Conservation (phyloP, 2,113 vertebrate species). For the Corydoras maculifer region DNA sequence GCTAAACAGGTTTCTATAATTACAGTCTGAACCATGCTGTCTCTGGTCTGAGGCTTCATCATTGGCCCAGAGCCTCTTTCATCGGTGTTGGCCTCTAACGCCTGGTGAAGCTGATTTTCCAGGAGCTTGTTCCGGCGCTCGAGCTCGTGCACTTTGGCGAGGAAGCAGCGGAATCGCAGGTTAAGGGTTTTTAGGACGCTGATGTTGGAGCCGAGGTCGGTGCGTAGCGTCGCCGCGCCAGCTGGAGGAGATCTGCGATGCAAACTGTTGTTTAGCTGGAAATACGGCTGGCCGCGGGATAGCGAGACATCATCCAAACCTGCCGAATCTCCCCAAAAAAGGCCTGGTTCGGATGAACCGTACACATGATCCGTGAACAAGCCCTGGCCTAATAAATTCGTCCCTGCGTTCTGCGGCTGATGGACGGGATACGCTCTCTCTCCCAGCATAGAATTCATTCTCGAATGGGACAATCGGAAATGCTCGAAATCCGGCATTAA, state of each 20-base stretch:
- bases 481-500: constrained; percentile 70
- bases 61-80: constrained; percentile 28
- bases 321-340: constrained; percentile 53
- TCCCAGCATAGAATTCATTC: constrained; percentile 62
- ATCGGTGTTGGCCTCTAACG: constrained; percentile 45
- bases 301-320: constrained; percentile 51
- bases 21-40: constrained; percentile 71
- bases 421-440: constrained; percentile 52
- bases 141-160: constrained; percentile 81
- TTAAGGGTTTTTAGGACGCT: constrained; percentile 80
- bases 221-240: constrained; percentile 61
- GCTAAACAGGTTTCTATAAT: constrained; percentile 35
- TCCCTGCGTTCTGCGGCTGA: constrained; percentile 48
- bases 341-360: constrained; percentile 33
- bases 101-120: constrained; percentile 77
- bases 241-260: constrained; percentile 56
- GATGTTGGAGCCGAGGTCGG: constrained; percentile 82
- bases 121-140: constrained; percentile 77
- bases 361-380: constrained; percentile 27
- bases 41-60: constrained; percentile 57
- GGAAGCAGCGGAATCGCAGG: constrained; percentile 79
- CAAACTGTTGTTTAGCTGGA: constrained; percentile 45
- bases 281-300: constrained; percentile 49
- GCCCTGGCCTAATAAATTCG: constrained; percentile 48
- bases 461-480: constrained; percentile 62